These are phyloP conservation scores for Eurytoma adleriae DNA, from an alignment of 2,888 invertebrate genomes.

Conservation along the genomic window DNA sequence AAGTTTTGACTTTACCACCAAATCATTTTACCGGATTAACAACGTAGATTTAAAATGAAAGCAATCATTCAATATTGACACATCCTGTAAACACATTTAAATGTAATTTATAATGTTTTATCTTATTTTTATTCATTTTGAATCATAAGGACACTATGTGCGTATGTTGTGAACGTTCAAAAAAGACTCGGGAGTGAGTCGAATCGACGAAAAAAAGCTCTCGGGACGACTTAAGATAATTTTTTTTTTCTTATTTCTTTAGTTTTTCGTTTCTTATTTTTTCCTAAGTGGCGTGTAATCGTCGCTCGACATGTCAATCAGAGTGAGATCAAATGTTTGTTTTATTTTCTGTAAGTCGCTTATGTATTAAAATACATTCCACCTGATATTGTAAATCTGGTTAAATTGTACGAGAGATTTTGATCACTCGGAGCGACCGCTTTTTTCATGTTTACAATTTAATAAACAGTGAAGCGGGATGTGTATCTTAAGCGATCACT, in stretches of 20 bases:
- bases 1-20: constrained; percentile 22
- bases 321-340: constrained; percentile 48
- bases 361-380: constrained; percentile 54
- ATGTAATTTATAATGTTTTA: constrained; percentile 53
- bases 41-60: constrained; percentile 42
- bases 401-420: constrained; percentile 50
- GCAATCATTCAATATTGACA: constrained; percentile 45
- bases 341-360: constrained; percentile 53
- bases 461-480: constrained; percentile 19
- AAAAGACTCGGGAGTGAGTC: constrained; percentile 46
- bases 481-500: constrained; percentile 10
- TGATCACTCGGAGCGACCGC: constrained; percentile 24
- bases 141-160: constrained; percentile 52
- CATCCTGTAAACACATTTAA: constrained; percentile 35
- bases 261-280: constrained; percentile 50
- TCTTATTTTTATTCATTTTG: constrained; percentile 50
- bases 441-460: constrained; percentile 35
- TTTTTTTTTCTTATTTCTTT: constrained; percentile 45
- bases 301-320: constrained; percentile 56
- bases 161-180: constrained; percentile 53
- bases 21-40: constrained; percentile 42
- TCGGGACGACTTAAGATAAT: constrained; percentile 38
- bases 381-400: constrained; percentile 53
- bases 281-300: constrained; percentile 51
- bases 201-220: constrained; percentile 45